A percentile compares a stretch with the other conserved stretches of the same genome.
These are phyloP conservation scores for Pangasius sanitwongsei DNA, from an alignment of 2,797 vertebrate species.

Conservation along the genomic window DNA sequence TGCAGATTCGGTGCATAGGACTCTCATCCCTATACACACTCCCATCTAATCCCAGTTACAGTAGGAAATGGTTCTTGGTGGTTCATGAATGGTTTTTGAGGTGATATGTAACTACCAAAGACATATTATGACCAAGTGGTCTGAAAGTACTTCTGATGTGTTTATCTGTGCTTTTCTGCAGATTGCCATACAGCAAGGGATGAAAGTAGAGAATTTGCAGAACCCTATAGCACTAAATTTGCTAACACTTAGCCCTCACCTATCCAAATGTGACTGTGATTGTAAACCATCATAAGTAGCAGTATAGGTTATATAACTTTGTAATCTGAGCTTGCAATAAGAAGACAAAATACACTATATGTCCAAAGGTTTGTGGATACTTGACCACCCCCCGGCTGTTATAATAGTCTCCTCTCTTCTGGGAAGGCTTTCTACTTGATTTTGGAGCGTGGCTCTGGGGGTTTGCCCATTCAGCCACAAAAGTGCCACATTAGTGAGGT, in stretches of 20 bases:
- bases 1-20: background rate
- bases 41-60: background rate
- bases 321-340: background rate
- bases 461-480: background rate
- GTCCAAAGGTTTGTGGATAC: background rate
- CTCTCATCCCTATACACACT: background rate
- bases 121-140: background rate
- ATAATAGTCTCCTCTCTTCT: background rate
- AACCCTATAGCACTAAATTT: background rate
- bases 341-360: background rate
- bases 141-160: background rate
- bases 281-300: background rate
- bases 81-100: background rate
- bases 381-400: background rate
- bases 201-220: background rate
- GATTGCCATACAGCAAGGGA: too few species aligned
- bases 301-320: background rate
- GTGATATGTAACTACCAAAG: background rate
- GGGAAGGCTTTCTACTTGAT: background rate
- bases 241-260: background rate
- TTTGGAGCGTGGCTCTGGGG: background rate
- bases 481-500: background rate
- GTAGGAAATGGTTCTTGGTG: background rate
- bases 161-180: background rate
- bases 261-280: background rate